Evolutionary conservation across 1,140 invertebrate species (phyloP).

Genomic region (Centruroides vittatus): DNA sequence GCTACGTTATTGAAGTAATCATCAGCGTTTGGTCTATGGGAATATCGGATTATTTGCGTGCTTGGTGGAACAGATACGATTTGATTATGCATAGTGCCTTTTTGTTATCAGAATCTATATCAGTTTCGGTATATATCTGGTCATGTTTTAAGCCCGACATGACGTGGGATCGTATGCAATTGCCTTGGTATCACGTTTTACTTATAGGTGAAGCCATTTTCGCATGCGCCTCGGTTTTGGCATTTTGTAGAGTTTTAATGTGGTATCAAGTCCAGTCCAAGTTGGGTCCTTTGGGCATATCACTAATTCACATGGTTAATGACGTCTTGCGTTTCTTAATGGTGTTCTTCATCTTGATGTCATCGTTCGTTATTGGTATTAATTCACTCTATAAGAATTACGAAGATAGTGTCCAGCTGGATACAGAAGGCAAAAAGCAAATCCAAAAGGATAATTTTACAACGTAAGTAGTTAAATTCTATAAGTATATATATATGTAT

Average conservation of each 20-base stretch:
- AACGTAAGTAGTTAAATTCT: too few species aligned
- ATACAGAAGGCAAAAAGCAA: conserved; percentile 1
- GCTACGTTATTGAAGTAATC: conserved; percentile 12
- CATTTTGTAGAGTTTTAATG: conserved; percentile 33
- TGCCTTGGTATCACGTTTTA: conserved; percentile 16
- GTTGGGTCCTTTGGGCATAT: conserved; percentile 36
- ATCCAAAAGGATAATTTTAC: background rate
- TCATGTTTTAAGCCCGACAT: background rate
- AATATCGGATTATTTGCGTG: conserved; percentile 11
- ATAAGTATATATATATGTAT: too few species aligned
- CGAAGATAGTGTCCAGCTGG: conserved; percentile 1
- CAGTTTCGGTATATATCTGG: conserved; percentile 8
- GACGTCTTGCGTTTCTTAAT: conserved; percentile 15
- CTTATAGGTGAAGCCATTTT: conserved; percentile 16
- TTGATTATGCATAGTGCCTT: conserved; percentile 14
- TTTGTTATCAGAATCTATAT: conserved; percentile 11
- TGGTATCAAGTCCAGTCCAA: conserved; percentile 41
- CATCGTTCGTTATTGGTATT: conserved; percentile 16
- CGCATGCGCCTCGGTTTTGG: conserved; percentile 14
- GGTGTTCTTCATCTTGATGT: conserved; percentile 15
- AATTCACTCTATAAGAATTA: conserved; percentile 19
- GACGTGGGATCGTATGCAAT: conserved; percentile 1
- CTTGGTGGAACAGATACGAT: conserved; percentile 14
- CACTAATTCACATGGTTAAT: conserved; percentile 13
- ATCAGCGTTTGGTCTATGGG: conserved; percentile 8